Conservation (phyloP, 2,888 invertebrate species). For the Pheosia tremula region DNA sequence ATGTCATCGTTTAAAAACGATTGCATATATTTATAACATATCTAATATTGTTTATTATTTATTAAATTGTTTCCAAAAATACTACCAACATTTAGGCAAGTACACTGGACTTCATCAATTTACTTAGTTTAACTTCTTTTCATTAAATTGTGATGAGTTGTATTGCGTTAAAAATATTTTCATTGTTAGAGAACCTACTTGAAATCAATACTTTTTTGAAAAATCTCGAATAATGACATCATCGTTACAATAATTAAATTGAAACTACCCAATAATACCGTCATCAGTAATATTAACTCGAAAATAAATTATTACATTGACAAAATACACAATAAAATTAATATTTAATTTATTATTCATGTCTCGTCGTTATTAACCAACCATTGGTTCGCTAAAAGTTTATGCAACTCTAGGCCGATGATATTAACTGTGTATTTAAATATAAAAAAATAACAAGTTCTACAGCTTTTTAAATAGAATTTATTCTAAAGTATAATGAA, state of each 20-base stretch:
- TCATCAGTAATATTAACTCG: conserved; percentile 23
- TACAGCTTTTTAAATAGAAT: background rate
- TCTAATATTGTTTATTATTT: too few species aligned
- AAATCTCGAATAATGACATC: too few species aligned
- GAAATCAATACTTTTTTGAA: too few species aligned
- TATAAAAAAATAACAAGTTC: background rate
- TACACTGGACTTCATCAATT: too few species aligned
- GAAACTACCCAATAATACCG: background rate
- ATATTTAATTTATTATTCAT: background rate
- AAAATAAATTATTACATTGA: conserved; percentile 7
- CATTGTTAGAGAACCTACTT: too few species aligned
- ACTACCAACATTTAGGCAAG: too few species aligned
- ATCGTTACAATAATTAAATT: too few species aligned
- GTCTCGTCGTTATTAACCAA: conserved; percentile 5
- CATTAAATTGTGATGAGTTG: too few species aligned
- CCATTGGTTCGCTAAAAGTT: background rate
- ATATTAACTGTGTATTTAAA: background rate
- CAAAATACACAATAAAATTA: conserved; percentile 7
- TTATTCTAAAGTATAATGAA: conserved; percentile 10
- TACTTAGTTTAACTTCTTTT: too few species aligned
- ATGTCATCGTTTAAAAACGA: conserved; percentile 26
- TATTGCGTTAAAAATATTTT: too few species aligned
- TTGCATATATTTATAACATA: too few species aligned
- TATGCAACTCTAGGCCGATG: conserved; percentile 8
- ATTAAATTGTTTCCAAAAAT: too few species aligned